These are phyloP conservation scores for Lota lota DNA, from an alignment of 2,113 vertebrate species.

Conservation along the genomic window DNA sequence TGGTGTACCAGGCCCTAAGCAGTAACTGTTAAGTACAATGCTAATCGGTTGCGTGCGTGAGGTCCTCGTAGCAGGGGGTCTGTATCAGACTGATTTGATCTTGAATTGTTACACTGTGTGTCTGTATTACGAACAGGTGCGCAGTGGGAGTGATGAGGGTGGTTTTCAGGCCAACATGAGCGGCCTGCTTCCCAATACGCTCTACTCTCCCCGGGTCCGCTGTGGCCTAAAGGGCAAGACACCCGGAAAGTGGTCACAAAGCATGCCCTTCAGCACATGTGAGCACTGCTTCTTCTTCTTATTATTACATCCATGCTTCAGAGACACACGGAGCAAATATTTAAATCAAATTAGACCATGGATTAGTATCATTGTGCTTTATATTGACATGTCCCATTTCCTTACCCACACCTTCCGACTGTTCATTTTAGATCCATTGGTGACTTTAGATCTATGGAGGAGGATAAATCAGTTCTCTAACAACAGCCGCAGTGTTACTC, in stretches of 20 bases:
- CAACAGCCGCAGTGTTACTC: constrained; percentile 35
- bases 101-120: constrained; percentile 1
- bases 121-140: constrained; percentile 27
- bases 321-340: neutral
- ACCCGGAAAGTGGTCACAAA: constrained; percentile 43
- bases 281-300: constrained; percentile 15
- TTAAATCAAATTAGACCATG: too few relatives aligned
- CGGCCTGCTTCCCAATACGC: constrained; percentile 42
- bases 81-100: neutral
- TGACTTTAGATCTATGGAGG: constrained; percentile 62
- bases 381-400: too few relatives aligned
- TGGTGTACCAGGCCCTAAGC: too few relatives aligned
- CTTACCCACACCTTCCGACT: too few relatives aligned
- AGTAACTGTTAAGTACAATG: too few relatives aligned
- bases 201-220: constrained; percentile 40
- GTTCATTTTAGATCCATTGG: constrained; percentile 39
- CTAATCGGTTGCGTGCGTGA: too few relatives aligned
- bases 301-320: neutral
- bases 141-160: neutral
- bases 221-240: constrained; percentile 39
- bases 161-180: constrained; percentile 30
- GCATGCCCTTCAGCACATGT: constrained; percentile 46
- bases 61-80: too few relatives aligned
- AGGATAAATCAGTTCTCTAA: constrained; percentile 24
- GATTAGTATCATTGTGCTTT: neutral